phyloP scores from a whole-genome alignment of 2,888 invertebrate genomes.

The Polylopha cassiicola region DNA sequence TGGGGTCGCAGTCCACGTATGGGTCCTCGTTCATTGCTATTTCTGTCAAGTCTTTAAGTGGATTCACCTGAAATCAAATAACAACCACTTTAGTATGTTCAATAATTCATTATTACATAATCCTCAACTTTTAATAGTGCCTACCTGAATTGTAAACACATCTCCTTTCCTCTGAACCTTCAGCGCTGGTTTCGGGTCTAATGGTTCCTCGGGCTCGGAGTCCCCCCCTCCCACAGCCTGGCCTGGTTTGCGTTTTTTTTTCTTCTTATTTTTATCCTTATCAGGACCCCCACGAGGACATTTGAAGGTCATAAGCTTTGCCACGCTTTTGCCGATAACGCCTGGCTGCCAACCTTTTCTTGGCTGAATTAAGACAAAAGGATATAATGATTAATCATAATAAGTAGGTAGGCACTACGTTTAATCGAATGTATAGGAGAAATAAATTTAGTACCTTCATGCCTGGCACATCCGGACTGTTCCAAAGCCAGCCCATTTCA shows the following conservation, averaged over 20 bases:
- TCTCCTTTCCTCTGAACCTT: constrained; percentile 82
- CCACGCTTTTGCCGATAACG: constrained; percentile 69
- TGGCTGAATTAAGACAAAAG: constrained; percentile 34
- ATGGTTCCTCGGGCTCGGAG: constrained; percentile 62
- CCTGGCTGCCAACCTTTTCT: constrained; percentile 78
- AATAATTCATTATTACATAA: neutral
- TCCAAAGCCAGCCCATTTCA: constrained; percentile 84
- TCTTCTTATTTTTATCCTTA: constrained; percentile 59
- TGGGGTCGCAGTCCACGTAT: constrained; percentile 81
- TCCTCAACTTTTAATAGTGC: constrained; percentile 3
- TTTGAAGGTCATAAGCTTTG: constrained; percentile 65
- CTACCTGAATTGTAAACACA: constrained; percentile 78
- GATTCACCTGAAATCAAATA: constrained; percentile 69
- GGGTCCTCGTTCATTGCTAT: constrained; percentile 80
- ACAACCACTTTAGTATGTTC: neutral
- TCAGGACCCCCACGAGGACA: constrained; percentile 53
- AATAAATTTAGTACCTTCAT: constrained; percentile 43
- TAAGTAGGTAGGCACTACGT: too few species aligned
- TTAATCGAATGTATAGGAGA: too few species aligned
- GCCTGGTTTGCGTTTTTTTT: constrained; percentile 46
- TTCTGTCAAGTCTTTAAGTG: constrained; percentile 78
- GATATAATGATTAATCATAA: neutral
- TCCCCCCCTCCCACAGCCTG: constrained; percentile 52
- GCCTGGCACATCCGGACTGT: constrained; percentile 51
- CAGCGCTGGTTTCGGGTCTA: constrained; percentile 79